phyloP scores from a whole-genome alignment of 2,888 invertebrate genomes.

The Ornithoptera priamus region DNA sequence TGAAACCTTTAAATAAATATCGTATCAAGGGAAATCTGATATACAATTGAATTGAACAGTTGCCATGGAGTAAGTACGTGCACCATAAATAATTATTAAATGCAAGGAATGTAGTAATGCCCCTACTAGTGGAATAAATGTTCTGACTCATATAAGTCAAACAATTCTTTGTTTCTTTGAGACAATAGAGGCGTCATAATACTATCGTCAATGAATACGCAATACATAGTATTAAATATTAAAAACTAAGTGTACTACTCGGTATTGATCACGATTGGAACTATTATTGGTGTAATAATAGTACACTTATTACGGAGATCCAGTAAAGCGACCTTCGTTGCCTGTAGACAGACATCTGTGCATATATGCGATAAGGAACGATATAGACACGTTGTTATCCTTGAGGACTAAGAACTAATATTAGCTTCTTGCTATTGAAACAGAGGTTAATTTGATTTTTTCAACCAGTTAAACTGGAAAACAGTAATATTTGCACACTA shows the following conservation, averaged over 20 bases:
- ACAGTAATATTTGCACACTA: no score
- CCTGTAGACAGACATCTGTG: neutral
- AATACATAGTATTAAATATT: neutral
- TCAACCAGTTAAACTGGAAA: no score
- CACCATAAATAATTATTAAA: neutral
- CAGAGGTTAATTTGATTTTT: no score
- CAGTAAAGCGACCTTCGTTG: neutral
- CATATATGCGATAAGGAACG: neutral
- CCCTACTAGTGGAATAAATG: neutral
- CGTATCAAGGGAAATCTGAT: neutral
- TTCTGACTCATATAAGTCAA: slow-evolving; percentile 11
- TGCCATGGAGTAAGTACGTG: neutral
- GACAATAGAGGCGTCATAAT: slow-evolving; percentile 3
- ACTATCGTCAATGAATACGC: neutral
- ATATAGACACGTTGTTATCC: no score
- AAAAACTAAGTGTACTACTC: neutral
- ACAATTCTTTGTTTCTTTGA: slow-evolving; percentile 11
- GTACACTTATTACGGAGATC: neutral
- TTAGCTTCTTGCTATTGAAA: no score
- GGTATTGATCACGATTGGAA: neutral
- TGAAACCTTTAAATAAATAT: no score
- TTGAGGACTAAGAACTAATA: no score
- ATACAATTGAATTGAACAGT: neutral
- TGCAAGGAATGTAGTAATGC: neutral
- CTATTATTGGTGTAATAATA: neutral